These are phyloP conservation scores for Antechinus stuartii DNA, from an alignment of 2,113 vertebrate genomes.

Conservation along the genomic window DNA sequence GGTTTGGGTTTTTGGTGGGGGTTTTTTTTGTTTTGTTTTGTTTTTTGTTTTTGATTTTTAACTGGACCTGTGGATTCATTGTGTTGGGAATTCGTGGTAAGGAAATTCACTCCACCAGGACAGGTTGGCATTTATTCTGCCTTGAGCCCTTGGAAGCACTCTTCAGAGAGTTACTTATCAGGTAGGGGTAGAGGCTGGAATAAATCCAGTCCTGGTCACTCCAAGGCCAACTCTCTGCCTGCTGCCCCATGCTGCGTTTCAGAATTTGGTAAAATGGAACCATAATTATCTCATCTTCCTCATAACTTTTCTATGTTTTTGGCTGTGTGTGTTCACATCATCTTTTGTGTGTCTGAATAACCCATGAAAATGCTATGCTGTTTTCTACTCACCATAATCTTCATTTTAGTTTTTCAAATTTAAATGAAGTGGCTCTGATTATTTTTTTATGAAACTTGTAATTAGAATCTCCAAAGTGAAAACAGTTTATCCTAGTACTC, in stretches of 20 bases:
- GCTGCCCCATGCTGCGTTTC: conserved; percentile 1
- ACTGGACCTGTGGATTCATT: not conserved
- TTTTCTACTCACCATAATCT: conserved; percentile 19
- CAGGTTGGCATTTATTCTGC: not conserved
- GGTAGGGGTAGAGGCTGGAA: not conserved
- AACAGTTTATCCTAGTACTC: not conserved
- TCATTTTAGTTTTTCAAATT: conserved; percentile 18
- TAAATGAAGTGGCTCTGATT: conserved; percentile 22
- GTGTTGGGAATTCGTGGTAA: not conserved
- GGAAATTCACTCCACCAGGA: not conserved
- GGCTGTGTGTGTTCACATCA: not conserved
- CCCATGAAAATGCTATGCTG: conserved; percentile 37
- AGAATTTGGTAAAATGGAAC: not conserved
- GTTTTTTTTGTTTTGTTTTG: not conserved
- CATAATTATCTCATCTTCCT: conserved; percentile 41
- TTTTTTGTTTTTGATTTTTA: not conserved
- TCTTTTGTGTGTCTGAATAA: conserved; percentile 23
- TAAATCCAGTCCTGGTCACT: not conserved
- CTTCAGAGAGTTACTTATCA: not conserved
- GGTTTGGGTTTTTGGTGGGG: too few species aligned
- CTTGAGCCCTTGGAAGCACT: not conserved
- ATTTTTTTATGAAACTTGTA: conserved; percentile 21
- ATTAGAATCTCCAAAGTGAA: conserved; percentile 44
- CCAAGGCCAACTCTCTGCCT: not conserved
- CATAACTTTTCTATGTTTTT: conserved; percentile 8